Conservation (phyloP, 2,113 vertebrate species). For the Pardalotus punctatus region DNA sequence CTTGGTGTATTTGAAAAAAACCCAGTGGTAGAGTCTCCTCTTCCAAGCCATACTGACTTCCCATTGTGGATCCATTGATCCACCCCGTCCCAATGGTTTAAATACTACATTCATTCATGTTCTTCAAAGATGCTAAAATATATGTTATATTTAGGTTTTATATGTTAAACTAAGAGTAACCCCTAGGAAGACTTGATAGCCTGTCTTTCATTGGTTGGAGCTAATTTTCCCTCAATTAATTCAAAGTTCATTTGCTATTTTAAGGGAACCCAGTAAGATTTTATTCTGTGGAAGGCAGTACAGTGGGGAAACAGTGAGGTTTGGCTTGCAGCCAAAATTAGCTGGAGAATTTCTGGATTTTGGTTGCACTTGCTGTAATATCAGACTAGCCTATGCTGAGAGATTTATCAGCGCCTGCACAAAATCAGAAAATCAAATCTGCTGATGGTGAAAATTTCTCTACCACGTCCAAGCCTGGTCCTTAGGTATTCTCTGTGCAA, state of each 20-base stretch:
- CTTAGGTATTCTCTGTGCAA: not conserved
- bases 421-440: conserved; percentile 35
- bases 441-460: not conserved
- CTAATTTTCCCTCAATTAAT: not conserved
- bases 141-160: not conserved
- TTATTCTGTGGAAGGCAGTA: not conserved
- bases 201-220: not conserved
- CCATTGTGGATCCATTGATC: not conserved
- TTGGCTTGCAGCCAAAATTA: conserved; percentile 10
- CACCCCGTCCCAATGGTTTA: not conserved
- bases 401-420: not conserved
- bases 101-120: not conserved
- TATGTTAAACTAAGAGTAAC: not conserved
- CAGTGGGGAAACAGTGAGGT: not conserved
- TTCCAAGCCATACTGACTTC: not conserved
- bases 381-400: not conserved
- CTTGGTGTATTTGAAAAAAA: not conserved
- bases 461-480: not conserved
- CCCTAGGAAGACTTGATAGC: not conserved
- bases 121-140: not conserved
- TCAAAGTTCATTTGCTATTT: conserved; percentile 22
- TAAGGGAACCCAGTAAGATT: not conserved
- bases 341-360: conserved; percentile 16
- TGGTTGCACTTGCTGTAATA: not conserved
- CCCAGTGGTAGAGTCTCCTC: not conserved